Percentiles rank a stretch among this genome's conserved stretches.
Evolutionary conservation across 2,113 vertebrate species (phyloP).

Genomic region (Stomatorhinus ivindoensis): DNA sequence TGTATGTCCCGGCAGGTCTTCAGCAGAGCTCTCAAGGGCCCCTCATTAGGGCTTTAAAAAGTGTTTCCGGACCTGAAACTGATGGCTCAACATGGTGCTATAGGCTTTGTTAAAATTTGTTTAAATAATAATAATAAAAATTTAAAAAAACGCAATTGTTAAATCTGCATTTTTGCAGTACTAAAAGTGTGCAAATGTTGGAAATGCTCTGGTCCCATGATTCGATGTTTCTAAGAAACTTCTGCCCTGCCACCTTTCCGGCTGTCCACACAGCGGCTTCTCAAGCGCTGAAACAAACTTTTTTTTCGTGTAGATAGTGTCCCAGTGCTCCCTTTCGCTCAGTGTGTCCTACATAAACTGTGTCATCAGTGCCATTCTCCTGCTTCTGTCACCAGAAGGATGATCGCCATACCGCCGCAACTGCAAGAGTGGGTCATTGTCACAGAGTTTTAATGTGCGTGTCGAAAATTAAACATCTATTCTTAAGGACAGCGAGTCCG

Average conservation of each 20-base stretch:
- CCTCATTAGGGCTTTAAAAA: background rate
- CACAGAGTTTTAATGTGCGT: constrained; percentile 52
- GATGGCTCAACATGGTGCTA: background rate
- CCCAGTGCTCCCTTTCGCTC: constrained; percentile 39
- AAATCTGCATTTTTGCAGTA: background rate
- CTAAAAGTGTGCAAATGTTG: background rate
- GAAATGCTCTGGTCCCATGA: background rate
- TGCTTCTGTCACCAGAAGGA: constrained; percentile 54
- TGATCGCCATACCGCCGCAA: constrained; percentile 18
- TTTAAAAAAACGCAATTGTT: background rate
- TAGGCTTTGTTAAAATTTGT: background rate
- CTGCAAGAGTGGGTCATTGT: constrained; percentile 27
- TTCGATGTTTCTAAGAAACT: background rate
- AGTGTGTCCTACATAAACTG: constrained; percentile 43
- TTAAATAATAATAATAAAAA: background rate
- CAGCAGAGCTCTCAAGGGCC: background rate
- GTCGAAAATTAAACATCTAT: constrained; percentile 47
- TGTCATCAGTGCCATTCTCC: constrained; percentile 62
- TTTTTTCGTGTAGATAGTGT: constrained; percentile 27
- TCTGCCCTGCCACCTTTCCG: background rate
- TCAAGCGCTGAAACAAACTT: constrained; percentile 13
- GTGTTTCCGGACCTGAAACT: background rate
- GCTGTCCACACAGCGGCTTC: background rate
- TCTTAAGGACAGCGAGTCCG: background rate
- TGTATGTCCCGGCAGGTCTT: background rate